Conservation (phyloP, 1,140 invertebrate genomes). For the Dreissena rostriformis region DNA sequence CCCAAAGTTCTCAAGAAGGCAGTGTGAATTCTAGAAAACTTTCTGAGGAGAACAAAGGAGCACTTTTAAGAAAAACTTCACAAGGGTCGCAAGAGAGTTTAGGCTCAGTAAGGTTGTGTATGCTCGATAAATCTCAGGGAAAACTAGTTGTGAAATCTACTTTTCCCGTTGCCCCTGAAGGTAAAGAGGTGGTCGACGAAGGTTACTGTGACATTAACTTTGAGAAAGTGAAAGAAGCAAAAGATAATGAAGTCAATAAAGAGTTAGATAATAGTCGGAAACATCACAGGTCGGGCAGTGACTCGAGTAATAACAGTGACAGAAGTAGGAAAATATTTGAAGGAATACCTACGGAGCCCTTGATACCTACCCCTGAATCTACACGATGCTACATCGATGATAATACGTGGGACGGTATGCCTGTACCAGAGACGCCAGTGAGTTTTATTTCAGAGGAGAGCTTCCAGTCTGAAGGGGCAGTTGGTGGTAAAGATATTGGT, state of each 20-base stretch:
- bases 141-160: slow-evolving; percentile 27
- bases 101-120: slow-evolving; percentile 4
- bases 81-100: neutral
- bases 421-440: slow-evolving; percentile 18
- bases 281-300: slow-evolving; percentile 13
- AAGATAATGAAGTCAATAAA: slow-evolving; percentile 10
- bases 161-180: neutral
- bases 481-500: neutral
- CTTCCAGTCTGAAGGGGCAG: neutral
- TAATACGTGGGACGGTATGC: slow-evolving; percentile 8
- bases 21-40: neutral
- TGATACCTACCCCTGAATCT: slow-evolving; percentile 35
- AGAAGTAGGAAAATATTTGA: slow-evolving; percentile 24
- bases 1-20: neutral
- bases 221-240: slow-evolving; percentile 6
- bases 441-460: slow-evolving; percentile 38
- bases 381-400: slow-evolving; percentile 32
- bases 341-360: slow-evolving; percentile 13
- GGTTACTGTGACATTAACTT: slow-evolving; percentile 48
- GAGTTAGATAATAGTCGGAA: neutral
- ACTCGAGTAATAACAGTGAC: slow-evolving; percentile 39
- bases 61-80: neutral
- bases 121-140: neutral
- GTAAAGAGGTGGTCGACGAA: slow-evolving; percentile 24
- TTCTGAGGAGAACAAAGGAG: neutral